These are phyloP conservation scores for Meleagris gallopavo DNA, from an alignment of 2,113 vertebrate species.

Conservation along the genomic window DNA sequence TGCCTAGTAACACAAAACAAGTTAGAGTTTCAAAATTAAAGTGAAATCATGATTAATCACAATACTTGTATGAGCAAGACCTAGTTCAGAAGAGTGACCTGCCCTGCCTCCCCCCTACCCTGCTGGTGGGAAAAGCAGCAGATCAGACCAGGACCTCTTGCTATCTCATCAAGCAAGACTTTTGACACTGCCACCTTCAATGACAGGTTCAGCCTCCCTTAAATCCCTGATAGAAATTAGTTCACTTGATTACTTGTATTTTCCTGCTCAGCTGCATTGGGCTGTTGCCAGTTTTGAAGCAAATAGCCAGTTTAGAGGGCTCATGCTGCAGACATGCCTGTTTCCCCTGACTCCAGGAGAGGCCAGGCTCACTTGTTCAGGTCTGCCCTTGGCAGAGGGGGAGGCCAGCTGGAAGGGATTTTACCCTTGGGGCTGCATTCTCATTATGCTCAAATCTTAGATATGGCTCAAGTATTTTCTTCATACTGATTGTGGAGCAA, in stretches of 20 bases:
- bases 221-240: not conserved
- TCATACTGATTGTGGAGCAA: not conserved
- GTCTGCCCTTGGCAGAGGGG: not conserved
- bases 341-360: not conserved
- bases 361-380: not conserved
- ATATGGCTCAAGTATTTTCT: not conserved
- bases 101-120: not conserved
- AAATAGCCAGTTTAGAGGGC: not conserved
- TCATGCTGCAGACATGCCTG: not conserved
- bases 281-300: not conserved
- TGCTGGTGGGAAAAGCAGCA: not conserved
- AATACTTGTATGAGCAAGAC: not conserved
- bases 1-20: not conserved
- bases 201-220: not conserved
- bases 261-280: not conserved
- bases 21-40: not conserved
- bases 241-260: not conserved
- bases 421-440: not conserved
- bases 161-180: not conserved
- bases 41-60: not conserved
- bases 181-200: not conserved
- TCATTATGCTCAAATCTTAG: not conserved
- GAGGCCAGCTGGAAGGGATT: not conserved
- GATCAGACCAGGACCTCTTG: not conserved
- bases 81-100: not conserved